Evolutionary conservation across 2,888 invertebrate species (phyloP), one percentile per base, ranked within the genome.

Genomic region (Drosophila yooni): DNA sequence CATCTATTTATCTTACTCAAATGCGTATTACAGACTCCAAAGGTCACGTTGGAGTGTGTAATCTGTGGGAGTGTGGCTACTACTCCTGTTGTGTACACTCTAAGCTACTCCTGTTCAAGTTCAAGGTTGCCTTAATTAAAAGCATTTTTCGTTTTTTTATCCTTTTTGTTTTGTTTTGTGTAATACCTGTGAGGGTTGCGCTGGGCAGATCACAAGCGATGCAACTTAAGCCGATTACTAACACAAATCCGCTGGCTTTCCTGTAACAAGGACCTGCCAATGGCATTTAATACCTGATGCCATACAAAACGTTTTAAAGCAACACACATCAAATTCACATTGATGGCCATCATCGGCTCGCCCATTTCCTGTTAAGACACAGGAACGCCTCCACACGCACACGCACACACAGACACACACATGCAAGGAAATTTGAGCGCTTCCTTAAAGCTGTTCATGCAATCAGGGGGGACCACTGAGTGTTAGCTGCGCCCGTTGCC

Each of bases 381-480:
- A 60, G 40, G 63, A n/a, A 62, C 67, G 33, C 43, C 59, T 52
- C 63, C 59, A 34, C 63, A 38, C 34, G 21, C 1, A 34, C 60
- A 33, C 43, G n/a, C 52, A 27, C 31, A 15, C 59, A 33, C 38
- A n/a, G n/a, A n/a, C n/a, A 25, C 52, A 34, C 36, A n/a, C 31
- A 46, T 50, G 50, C 56, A 21, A 7, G 40, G 21, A 34, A 33
- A 25, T 36, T 60, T 61, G 52, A 36, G 58, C 70, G 48, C 68
- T 86, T 88, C 83, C 90, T 79, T 83, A 77, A 86, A 82, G 72
- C 74, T 70, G 76, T 79, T 70, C 83, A 58, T 70, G 69, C 83
- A 88, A 88, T 88, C 90, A 88, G 82, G 67, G 82, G 77, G 73
- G 7, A 8, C 83, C 70, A 90, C 90, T 90, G 87, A 90, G 75